These are phyloP conservation scores for Bradypus variegatus DNA, from an alignment of 2,797 vertebrate genomes.

Conservation along the genomic window DNA sequence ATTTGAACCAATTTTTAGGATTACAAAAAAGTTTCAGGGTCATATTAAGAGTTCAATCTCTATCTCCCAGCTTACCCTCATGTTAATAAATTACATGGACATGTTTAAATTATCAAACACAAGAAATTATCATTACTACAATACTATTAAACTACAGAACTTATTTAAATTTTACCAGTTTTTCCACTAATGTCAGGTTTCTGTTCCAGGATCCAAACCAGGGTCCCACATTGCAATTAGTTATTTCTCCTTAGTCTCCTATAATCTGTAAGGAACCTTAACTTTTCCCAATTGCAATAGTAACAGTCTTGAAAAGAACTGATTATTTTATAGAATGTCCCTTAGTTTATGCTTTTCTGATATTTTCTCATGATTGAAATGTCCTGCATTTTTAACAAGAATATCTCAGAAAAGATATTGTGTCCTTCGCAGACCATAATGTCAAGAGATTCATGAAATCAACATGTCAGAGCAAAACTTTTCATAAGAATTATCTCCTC, in stretches of 20 bases:
- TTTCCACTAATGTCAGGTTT: background rate
- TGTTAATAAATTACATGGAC: background rate
- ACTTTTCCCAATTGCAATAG: background rate
- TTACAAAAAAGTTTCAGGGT: background rate
- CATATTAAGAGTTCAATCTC: background rate
- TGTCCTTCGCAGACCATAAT: constrained; percentile 3
- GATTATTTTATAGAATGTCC: background rate
- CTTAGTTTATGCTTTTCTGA: background rate
- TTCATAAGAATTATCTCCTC: background rate
- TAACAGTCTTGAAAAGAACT: background rate
- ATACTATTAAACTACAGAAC: background rate
- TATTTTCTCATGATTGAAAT: background rate
- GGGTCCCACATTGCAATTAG: background rate
- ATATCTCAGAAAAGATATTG: background rate
- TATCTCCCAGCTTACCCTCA: background rate
- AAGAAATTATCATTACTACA: background rate
- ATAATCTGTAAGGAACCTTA: background rate
- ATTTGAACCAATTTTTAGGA: background rate
- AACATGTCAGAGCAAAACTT: constrained; percentile 8
- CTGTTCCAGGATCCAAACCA: background rate
- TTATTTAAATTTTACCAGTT: background rate
- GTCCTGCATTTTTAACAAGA: constrained; percentile 4
- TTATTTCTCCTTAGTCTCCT: background rate
- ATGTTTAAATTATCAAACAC: background rate
- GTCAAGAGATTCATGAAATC: constrained; percentile 27